These are phyloP conservation scores for Congeria kusceri DNA, from an alignment of 2,888 invertebrate genomes.

Conservation along the genomic window DNA sequence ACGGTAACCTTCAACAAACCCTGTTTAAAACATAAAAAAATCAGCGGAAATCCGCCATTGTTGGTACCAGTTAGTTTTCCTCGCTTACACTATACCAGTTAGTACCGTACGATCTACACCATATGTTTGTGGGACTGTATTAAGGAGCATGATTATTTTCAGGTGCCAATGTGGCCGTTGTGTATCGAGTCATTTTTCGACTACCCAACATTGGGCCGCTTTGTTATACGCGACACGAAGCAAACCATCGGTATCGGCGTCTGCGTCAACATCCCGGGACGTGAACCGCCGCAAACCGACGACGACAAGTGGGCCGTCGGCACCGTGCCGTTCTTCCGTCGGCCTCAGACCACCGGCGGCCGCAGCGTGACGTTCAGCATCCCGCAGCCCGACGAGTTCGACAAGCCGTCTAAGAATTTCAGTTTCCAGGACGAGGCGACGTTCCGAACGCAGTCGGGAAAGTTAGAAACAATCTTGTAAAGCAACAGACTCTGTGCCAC, in stretches of 20 bases:
- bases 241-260: conserved; percentile 99
- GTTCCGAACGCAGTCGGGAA: conserved; percentile 67
- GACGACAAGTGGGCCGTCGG: conserved; percentile 62
- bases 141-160: not conserved
- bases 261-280: conserved; percentile 89
- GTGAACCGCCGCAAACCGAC: conserved; percentile 58
- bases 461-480: conserved; percentile 61
- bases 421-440: conserved; percentile 45
- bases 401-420: conserved; percentile 39
- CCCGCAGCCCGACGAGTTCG: conserved; percentile 45
- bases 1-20: too few relatives aligned
- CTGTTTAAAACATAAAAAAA: too few relatives aligned
- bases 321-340: conserved; percentile 45
- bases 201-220: conserved; percentile 97
- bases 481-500: too few relatives aligned
- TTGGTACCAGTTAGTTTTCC: too few relatives aligned
- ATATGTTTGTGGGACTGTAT: too few relatives aligned
- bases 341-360: conserved; percentile 60
- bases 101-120: too few relatives aligned
- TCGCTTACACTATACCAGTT: too few relatives aligned
- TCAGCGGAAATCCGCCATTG: too few relatives aligned
- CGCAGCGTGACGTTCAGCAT: conserved; percentile 60
- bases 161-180: conserved; percentile 95
- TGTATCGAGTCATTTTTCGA: conserved; percentile 99
- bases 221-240: conserved; percentile 99